phyloP scores from a whole-genome alignment of 1,140 invertebrate genomes.

The Capitella teleta region DNA sequence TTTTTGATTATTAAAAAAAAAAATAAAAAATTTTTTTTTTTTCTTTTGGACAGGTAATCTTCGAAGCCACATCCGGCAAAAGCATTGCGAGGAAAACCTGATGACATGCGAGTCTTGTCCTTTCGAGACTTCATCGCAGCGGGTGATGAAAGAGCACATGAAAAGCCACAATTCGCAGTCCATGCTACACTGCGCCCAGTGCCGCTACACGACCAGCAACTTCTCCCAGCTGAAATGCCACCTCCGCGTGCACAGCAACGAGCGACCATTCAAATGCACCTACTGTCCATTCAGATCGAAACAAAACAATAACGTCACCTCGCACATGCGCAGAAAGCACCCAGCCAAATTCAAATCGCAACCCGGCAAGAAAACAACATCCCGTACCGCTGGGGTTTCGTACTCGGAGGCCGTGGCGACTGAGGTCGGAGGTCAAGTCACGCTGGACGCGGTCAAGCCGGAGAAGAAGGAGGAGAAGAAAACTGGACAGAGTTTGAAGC shows the following conservation, averaged over 20 bases:
- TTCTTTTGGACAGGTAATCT: slow-evolving; percentile 24
- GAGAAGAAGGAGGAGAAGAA: background rate
- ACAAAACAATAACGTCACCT: slow-evolving; percentile 24
- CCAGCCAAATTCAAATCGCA: slow-evolving; percentile 14
- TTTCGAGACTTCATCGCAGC: slow-evolving; percentile 23
- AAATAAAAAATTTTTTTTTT: background rate
- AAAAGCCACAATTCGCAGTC: slow-evolving; percentile 20
- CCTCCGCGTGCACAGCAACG: slow-evolving; percentile 41
- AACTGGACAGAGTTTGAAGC: background rate
- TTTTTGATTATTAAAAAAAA: background rate
- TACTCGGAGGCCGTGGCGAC: background rate
- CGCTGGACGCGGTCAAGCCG: too few species aligned
- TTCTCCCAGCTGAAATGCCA: slow-evolving; percentile 31
- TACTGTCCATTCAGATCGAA: slow-evolving; percentile 33
- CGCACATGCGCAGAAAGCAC: slow-evolving; percentile 24
- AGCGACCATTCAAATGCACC: slow-evolving; percentile 35
- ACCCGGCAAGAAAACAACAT: background rate
- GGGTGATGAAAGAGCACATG: slow-evolving; percentile 20
- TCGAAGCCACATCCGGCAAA: slow-evolving; percentile 22
- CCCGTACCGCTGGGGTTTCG: too few species aligned
- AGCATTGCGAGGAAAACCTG: slow-evolving; percentile 24
- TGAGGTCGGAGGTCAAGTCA: too few species aligned
- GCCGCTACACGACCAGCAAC: slow-evolving; percentile 20
- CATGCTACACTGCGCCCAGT: slow-evolving; percentile 17
- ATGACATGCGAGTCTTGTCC: slow-evolving; percentile 20